Conservation (phyloP, 2,888 invertebrate genomes). For the Drosophila maculinotata region DNA sequence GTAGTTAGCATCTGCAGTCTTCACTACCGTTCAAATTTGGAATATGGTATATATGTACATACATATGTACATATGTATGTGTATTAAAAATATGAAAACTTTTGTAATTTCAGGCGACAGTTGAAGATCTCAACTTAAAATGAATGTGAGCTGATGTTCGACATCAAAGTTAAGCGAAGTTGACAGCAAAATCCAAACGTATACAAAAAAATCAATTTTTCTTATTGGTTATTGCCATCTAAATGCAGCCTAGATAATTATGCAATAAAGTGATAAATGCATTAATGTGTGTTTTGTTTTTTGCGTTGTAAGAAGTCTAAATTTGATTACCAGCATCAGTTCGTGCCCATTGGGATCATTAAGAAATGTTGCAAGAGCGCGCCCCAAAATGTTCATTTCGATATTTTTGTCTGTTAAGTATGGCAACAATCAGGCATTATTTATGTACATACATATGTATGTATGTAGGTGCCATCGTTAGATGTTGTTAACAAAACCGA, state of each 20-base stretch:
- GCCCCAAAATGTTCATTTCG: constrained; percentile 24
- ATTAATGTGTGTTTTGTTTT: constrained; percentile 10
- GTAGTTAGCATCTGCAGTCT: no score
- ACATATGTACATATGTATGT: no score
- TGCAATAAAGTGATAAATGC: constrained; percentile 23
- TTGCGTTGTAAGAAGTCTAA: constrained; percentile 1
- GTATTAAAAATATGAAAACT: no score
- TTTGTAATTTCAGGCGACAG: no score
- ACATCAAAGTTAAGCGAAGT: no score
- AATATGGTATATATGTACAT: no score
- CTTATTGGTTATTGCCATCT: neutral
- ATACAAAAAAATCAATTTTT: no score
- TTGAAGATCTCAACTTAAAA: no score
- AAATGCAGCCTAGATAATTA: neutral
- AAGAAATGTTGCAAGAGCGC: constrained; percentile 15
- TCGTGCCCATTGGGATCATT: constrained; percentile 21
- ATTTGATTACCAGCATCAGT: constrained; percentile 37
- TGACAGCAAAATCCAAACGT: no score
- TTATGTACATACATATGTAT: no score
- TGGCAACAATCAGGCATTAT: constrained; percentile 27
- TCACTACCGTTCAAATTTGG: no score
- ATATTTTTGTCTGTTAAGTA: constrained; percentile 16
- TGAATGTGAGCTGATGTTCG: no score
- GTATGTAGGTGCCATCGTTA: constrained; percentile 9
- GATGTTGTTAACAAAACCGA: constrained; percentile 3